Conservation (phyloP, 1,140 invertebrate genomes). For the Chelonus insularis region DNA sequence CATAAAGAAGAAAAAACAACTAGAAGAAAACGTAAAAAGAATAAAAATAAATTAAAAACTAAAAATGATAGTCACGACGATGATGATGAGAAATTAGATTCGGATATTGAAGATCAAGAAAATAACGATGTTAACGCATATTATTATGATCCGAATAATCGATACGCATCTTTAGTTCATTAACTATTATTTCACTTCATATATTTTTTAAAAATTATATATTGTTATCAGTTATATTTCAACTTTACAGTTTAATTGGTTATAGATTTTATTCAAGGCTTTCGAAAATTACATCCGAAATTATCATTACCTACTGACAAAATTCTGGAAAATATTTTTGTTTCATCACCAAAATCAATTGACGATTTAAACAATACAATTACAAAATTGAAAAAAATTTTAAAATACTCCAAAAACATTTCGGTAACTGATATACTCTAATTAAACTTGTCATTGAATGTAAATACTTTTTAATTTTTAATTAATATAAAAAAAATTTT, state of each 20-base stretch:
- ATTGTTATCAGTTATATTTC: too few relatives aligned
- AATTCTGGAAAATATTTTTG: slow-evolving; percentile 35
- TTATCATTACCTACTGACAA: slow-evolving; percentile 28
- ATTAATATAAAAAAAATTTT: background rate
- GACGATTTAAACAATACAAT: too few relatives aligned
- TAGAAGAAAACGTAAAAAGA: slow-evolving; percentile 26
- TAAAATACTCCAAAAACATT: slow-evolving; percentile 29
- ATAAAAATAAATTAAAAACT: too few relatives aligned
- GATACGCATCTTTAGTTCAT: slow-evolving; percentile 33
- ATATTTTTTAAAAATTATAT: too few relatives aligned
- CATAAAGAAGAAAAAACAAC: background rate
- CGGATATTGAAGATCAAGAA: slow-evolving; percentile 14
- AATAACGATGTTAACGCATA: slow-evolving; percentile 18
- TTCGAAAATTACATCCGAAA: slow-evolving; percentile 18
- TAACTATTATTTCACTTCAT: background rate
- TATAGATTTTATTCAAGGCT: slow-evolving; percentile 37
- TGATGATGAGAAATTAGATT: slow-evolving; percentile 21
- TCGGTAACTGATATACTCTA: slow-evolving; percentile 19
- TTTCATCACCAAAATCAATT: slow-evolving; percentile 35
- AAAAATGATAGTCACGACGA: slow-evolving; percentile 1
- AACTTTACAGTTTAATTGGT: too few relatives aligned
- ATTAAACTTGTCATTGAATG: background rate
- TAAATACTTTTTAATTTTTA: background rate
- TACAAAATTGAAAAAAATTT: slow-evolving; percentile 39
- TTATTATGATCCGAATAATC: slow-evolving; percentile 42